Base-by-base conservation (phyloP, 2,113 vertebrate species). In the Bombycilla garrulus region DNA sequence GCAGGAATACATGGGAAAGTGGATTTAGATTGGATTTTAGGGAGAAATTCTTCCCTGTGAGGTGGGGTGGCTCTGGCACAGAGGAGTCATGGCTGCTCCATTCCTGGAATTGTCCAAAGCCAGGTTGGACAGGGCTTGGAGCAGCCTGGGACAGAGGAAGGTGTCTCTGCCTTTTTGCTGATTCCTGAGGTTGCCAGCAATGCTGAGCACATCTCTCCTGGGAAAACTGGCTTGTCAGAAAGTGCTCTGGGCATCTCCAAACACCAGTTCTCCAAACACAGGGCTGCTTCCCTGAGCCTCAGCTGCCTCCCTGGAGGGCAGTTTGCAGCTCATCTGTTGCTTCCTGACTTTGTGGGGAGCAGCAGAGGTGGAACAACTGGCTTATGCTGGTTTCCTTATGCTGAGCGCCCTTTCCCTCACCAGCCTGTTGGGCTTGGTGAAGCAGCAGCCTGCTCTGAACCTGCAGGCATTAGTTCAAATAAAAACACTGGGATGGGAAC, bases 101-200 rank as follows among this genome's bases (percentile, higher is more conserved):
- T 51, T 14, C 38, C 53, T 81, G 61, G 6, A 12, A 74, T 28
- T 67, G 38, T 38, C 38, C 45, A 16, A 58, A 67, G 51, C 18
- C 26, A 24, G 12, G 14, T 2, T 66, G 33, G 67, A 36, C 2
- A 5, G 33, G 33, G 36, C 28, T 66, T n/a, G 44, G 45, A 82
- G 78, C 38, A n/a, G 0, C 28, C 38, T 89, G 54, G 29, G 29
- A 1, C 15, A 35, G 6, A 18, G 47, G n/a, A n/a, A 40, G 21
- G 47, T 45, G 20, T 40, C n/a, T 38, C 61, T 67, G 45, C 26
- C 8, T 62, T 78, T 31, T 58, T 45, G 38, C 19, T 18, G 25
- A 2, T 16, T 26, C 1, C 4, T 28, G 50, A 84, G 54, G 36
- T 13, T 80, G 45, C 80, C 50, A 48, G 69, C 1, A 0, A 1